These are phyloP conservation scores for Leptopilina myrica DNA, from an alignment of 2,888 invertebrate species.

Conservation along the genomic window DNA sequence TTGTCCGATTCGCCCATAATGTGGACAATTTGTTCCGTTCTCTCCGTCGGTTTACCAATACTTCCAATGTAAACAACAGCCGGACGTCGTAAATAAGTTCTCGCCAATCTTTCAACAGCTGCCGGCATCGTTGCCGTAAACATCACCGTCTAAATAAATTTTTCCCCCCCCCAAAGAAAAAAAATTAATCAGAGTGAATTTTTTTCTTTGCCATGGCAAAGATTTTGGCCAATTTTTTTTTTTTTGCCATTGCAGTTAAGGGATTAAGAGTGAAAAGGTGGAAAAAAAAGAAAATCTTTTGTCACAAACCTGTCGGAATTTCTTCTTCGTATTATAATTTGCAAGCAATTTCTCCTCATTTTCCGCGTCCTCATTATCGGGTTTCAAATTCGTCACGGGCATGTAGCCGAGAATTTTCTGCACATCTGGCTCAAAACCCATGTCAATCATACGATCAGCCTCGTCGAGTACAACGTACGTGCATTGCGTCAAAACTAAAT, in stretches of 20 bases:
- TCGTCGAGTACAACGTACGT: conserved; percentile 98
- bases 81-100: conserved; percentile 95
- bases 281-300: neutral
- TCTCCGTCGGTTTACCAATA: conserved; percentile 96
- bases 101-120: conserved; percentile 96
- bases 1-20: conserved; percentile 98
- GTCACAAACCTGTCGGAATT: conserved; percentile 89
- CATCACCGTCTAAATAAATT: conserved; percentile 91
- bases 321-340: conserved; percentile 97
- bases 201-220: no score
- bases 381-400: conserved; percentile 98
- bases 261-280: no score
- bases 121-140: conserved; percentile 99
- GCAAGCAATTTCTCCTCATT: conserved; percentile 92
- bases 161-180: no score
- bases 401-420: conserved; percentile 98
- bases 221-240: no score
- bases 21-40: conserved; percentile 98
- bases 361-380: conserved; percentile 98
- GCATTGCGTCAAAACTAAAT: conserved; percentile 96
- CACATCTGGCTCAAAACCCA: conserved; percentile 99
- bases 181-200: no score
- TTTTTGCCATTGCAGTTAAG: no score
- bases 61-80: conserved; percentile 99
- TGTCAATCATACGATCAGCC: conserved; percentile 99